Conservation (phyloP, 1,140 invertebrate species). For the Chlorops oryzae region DNA sequence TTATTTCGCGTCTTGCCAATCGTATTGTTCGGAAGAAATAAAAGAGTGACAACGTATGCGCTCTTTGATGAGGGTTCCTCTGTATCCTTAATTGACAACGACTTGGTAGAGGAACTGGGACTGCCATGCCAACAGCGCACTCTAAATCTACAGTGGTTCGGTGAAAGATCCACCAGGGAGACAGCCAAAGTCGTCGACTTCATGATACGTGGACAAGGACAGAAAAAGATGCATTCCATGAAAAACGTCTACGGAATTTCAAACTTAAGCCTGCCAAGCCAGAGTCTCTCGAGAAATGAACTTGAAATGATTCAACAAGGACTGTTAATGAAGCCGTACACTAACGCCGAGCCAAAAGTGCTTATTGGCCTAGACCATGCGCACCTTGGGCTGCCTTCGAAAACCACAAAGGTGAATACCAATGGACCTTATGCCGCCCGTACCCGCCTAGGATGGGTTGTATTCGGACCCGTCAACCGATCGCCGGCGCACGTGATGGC, state of each 20-base stretch:
- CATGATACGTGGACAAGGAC: not conserved
- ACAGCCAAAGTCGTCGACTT: not conserved
- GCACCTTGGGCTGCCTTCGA: not conserved
- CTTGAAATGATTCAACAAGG: not conserved
- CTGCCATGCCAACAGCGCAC: not conserved
- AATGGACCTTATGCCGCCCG: too few species aligned
- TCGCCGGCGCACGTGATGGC: too few species aligned
- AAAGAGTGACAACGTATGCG: not conserved
- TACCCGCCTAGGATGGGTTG: too few species aligned
- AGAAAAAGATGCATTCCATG: not conserved
- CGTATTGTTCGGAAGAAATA: not conserved
- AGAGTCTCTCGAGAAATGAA: not conserved
- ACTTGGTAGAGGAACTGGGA: not conserved
- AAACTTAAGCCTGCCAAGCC: not conserved
- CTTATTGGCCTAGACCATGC: not conserved
- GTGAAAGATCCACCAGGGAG: not conserved
- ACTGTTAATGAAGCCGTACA: not conserved
- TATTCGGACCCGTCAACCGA: too few species aligned
- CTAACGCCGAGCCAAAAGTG: not conserved
- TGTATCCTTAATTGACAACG: not conserved
- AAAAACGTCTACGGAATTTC: not conserved
- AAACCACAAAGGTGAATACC: too few species aligned
- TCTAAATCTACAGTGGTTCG: not conserved
- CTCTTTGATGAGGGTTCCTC: not conserved
- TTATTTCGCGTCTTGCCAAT: conserved; percentile 17